These are phyloP conservation scores for Brachyrhaphis roseni DNA, from an alignment of 2,797 vertebrate genomes.

Conservation along the genomic window DNA sequence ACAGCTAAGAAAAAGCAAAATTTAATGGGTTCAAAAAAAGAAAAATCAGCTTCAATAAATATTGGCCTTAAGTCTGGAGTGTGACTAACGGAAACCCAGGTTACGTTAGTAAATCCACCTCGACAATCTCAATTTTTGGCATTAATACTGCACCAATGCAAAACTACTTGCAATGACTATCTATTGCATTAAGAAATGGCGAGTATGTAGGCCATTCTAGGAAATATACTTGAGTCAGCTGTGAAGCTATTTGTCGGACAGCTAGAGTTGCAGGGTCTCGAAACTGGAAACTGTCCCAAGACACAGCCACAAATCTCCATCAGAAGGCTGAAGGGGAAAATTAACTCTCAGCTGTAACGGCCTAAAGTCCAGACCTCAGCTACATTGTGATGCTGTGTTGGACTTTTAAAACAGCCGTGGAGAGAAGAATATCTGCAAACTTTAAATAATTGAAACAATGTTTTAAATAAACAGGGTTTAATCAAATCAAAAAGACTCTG, in stretches of 20 bases:
- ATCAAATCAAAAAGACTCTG: neutral
- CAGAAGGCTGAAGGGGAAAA: neutral
- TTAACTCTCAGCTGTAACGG: neutral
- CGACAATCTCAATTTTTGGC: neutral
- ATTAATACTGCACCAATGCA: neutral
- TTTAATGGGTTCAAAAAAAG: neutral
- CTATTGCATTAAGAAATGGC: too few relatives aligned
- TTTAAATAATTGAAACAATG: neutral
- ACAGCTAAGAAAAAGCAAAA: neutral
- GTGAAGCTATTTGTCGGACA: neutral
- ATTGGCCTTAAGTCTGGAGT: neutral
- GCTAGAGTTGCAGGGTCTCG: neutral
- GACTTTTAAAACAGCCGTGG: neutral
- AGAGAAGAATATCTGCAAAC: neutral
- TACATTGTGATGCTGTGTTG: neutral
- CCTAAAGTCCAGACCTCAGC: neutral
- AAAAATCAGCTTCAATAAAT: neutral
- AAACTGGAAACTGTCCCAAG: neutral
- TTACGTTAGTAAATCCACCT: neutral
- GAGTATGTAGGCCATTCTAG: too few relatives aligned
- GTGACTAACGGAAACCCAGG: neutral
- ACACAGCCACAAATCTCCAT: neutral
- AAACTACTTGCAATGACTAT: too few relatives aligned
- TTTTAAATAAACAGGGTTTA: neutral
- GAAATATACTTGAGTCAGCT: neutral